These are phyloP conservation scores for Ailurus styani DNA, from an alignment of 2,113 vertebrate genomes.

Conservation along the genomic window DNA sequence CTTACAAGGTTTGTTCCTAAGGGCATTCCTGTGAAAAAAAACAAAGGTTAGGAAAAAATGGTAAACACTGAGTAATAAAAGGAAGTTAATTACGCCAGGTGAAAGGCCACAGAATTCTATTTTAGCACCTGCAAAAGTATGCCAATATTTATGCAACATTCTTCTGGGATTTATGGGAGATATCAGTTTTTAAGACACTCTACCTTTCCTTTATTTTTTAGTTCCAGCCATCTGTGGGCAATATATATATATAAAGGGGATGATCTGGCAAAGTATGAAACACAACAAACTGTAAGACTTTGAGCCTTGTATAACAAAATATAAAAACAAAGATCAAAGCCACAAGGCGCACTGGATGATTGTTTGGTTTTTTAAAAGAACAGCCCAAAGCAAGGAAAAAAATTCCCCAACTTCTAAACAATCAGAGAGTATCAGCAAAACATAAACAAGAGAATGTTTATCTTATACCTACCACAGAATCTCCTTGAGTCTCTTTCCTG, in stretches of 20 bases:
- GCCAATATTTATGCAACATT: constrained; percentile 69
- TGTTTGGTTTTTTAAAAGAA: constrained; percentile 76
- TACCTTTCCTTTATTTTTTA: constrained; percentile 36
- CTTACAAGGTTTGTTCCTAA: constrained; percentile 76
- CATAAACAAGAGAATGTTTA: constrained; percentile 77
- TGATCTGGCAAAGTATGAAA: constrained; percentile 74
- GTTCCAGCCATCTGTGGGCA: constrained; percentile 73
- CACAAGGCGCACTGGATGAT: constrained; percentile 52
- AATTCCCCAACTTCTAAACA: constrained; percentile 75
- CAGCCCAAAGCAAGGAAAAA: constrained; percentile 75
- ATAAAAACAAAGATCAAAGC: constrained; percentile 80
- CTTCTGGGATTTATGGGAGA: constrained; percentile 65
- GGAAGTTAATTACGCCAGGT: constrained; percentile 69
- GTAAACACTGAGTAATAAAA: constrained; percentile 71
- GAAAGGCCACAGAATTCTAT: constrained; percentile 72
- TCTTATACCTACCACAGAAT: constrained; percentile 79
- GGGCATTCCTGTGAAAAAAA: constrained; percentile 72
- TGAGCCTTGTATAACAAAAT: constrained; percentile 75
- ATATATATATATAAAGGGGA: constrained; percentile 56
- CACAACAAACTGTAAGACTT: constrained; percentile 73
- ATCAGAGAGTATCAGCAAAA: constrained; percentile 73
- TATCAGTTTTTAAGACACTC: constrained; percentile 67
- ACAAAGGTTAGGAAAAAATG: constrained; percentile 65
- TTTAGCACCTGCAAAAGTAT: constrained; percentile 72
- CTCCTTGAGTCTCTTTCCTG: constrained; percentile 65